These are phyloP conservation scores for Volucella inflata DNA, from an alignment of 2,888 invertebrate genomes.

Conservation along the genomic window DNA sequence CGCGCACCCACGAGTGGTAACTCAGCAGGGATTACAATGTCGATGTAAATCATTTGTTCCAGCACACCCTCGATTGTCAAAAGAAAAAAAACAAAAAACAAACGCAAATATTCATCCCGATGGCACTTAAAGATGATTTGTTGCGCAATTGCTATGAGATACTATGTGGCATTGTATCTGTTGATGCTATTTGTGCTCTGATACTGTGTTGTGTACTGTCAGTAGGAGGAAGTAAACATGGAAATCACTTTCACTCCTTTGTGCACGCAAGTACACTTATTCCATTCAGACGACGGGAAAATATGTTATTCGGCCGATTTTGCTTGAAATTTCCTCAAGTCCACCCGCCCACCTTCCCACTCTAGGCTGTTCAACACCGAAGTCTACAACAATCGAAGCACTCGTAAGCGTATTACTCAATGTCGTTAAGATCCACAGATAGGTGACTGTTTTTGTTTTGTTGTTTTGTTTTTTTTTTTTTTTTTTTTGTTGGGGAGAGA, in stretches of 20 bases:
- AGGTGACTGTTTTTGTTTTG: slow-evolving; percentile 1
- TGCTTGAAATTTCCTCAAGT: background rate
- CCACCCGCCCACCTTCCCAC: background rate
- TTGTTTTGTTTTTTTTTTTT: background rate
- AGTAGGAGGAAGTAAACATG: slow-evolving; percentile 29
- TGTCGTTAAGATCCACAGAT: slow-evolving; percentile 10
- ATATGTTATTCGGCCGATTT: slow-evolving; percentile 49
- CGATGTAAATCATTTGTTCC: background rate
- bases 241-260: slow-evolving; percentile 58
- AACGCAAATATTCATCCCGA: background rate
- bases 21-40: background rate
- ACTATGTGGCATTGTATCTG: background rate
- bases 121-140: slow-evolving; percentile 13
- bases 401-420: slow-evolving; percentile 47
- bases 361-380: too few species aligned
- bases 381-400: slow-evolving; percentile 39
- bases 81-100: too few species aligned
- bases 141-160: slow-evolving; percentile 32
- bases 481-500: background rate
- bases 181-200: background rate
- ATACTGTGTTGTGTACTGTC: too few species aligned
- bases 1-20: slow-evolving; percentile 28
- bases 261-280: slow-evolving; percentile 44
- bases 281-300: slow-evolving; percentile 61
- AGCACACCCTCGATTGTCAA: slow-evolving; percentile 16